These are phyloP conservation scores for Bradypus variegatus DNA, from an alignment of 2,797 vertebrate genomes.

Conservation along the genomic window DNA sequence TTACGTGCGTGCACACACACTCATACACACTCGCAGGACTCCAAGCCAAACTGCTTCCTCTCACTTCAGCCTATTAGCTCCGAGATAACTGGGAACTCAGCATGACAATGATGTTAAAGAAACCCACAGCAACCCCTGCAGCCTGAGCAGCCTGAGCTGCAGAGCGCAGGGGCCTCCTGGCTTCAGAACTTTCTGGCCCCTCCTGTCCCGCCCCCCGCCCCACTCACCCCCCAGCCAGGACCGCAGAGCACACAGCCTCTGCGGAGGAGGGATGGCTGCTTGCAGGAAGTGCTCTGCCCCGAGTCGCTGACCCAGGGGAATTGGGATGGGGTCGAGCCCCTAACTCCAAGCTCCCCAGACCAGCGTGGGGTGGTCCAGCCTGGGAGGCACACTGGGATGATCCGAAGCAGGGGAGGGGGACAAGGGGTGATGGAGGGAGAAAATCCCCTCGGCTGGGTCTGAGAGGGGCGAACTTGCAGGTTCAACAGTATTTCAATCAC, in stretches of 20 bases:
- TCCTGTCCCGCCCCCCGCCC: no score
- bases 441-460: neutral
- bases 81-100: neutral
- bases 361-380: neutral
- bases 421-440: rapidly evolving
- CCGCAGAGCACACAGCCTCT: neutral
- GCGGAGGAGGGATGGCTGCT: rapidly evolving
- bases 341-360: neutral
- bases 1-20: no score
- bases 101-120: neutral
- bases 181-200: neutral
- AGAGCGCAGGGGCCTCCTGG: neutral
- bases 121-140: neutral
- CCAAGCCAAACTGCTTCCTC: neutral
- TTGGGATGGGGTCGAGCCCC: neutral
- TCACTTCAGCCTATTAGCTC: neutral
- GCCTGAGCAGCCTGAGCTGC: neutral
- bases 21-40: neutral
- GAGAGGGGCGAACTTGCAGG: neutral
- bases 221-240: neutral
- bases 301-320: neutral
- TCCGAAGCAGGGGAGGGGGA: neutral
- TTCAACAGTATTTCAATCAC: neutral
- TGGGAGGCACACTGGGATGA: neutral
- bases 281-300: neutral